phyloP scores from a whole-genome alignment of 2,888 invertebrate genomes.

The Lacanobia oleracea region DNA sequence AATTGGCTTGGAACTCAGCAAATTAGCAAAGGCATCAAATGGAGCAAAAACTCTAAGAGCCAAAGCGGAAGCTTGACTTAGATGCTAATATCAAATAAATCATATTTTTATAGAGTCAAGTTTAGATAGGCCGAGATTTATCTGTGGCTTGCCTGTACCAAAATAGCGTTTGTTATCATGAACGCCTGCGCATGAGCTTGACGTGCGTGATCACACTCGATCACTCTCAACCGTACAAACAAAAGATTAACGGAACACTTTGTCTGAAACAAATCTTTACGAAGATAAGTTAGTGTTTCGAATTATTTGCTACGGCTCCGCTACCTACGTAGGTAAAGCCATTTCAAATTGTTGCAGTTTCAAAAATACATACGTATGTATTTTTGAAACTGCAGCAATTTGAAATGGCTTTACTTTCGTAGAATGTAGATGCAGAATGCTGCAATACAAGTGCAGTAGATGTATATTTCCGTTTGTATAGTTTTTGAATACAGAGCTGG shows the following conservation, averaged over 20 bases:
- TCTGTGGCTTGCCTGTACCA: slow-evolving; percentile 19
- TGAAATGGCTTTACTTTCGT: neutral
- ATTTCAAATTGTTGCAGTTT: no score
- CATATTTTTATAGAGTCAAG: slow-evolving; percentile 10
- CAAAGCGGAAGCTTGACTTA: neutral
- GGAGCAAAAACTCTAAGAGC: neutral
- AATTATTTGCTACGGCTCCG: neutral
- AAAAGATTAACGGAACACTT: slow-evolving; percentile 46
- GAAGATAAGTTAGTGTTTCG: slow-evolving; percentile 21
- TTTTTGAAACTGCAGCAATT: slow-evolving; percentile 11
- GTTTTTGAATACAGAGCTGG: neutral
- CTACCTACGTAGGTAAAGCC: no score
- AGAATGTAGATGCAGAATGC: neutral
- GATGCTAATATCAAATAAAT: neutral
- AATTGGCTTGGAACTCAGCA: neutral
- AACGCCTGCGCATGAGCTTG: slow-evolving; percentile 41
- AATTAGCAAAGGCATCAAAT: neutral
- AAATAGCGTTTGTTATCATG: slow-evolving; percentile 53
- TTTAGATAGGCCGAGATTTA: slow-evolving; percentile 30
- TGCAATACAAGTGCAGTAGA: neutral
- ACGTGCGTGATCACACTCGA: slow-evolving; percentile 60
- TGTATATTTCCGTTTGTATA: neutral
- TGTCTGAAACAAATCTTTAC: slow-evolving; percentile 43
- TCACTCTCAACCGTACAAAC: slow-evolving; percentile 50
- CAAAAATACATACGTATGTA: no score